phyloP scores from a whole-genome alignment of 1,140 invertebrate genomes.

The Littorina saxatilis region DNA sequence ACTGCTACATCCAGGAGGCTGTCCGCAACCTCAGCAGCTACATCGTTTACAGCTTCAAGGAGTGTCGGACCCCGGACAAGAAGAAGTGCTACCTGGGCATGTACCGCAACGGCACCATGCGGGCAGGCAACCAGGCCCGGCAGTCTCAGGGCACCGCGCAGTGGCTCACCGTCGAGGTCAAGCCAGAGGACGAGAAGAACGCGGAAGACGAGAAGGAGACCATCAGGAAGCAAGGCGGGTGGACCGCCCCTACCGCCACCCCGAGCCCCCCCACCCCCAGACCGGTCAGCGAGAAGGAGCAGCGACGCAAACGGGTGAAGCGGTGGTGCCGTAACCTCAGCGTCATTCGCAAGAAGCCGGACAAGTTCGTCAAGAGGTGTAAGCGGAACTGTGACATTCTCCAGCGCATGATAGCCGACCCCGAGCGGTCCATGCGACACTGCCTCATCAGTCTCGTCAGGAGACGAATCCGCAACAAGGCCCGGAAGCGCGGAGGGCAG shows the following conservation, averaged over 20 bases:
- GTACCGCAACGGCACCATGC: slow-evolving; percentile 35
- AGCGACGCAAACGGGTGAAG: slow-evolving; percentile 19
- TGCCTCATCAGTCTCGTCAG: background rate
- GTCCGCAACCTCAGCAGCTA: slow-evolving; percentile 5
- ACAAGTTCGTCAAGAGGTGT: slow-evolving; percentile 14
- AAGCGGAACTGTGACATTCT: slow-evolving; percentile 30
- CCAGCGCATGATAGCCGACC: background rate
- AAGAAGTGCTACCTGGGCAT: slow-evolving; percentile 25
- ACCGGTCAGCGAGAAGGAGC: slow-evolving; percentile 9
- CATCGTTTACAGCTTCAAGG: slow-evolving; percentile 11
- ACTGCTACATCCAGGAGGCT: slow-evolving; percentile 27
- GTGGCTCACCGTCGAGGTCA: background rate
- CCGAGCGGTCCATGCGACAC: slow-evolving; percentile 14
- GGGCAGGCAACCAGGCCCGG: background rate
- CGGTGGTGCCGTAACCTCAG: slow-evolving; percentile 24
- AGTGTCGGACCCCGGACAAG: background rate
- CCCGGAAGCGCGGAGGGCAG: background rate
- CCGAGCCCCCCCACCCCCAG: background rate
- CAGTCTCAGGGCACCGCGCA: slow-evolving; percentile 15
- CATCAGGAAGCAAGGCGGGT: background rate
- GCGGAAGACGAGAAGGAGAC: background rate
- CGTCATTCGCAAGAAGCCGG: slow-evolving; percentile 19
- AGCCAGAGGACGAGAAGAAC: background rate
- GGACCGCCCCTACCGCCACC: background rate
- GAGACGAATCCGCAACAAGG: slow-evolving; percentile 1